Base-by-base conservation (phyloP, 1,140 invertebrate genomes). In the Pseudomyrmex concolor region DNA sequence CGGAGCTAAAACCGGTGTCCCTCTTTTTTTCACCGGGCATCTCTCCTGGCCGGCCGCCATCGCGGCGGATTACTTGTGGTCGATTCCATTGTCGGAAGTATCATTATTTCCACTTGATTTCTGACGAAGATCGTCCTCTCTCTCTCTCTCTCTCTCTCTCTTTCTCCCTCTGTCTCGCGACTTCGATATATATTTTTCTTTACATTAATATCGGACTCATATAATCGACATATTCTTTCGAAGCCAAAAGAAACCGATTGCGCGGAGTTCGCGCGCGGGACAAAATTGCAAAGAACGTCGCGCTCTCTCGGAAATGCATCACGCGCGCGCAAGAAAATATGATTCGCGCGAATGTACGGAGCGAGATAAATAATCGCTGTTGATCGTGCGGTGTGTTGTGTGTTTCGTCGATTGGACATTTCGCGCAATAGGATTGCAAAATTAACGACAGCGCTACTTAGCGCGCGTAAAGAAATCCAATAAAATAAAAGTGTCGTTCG, bases 101-200 rank as follows among this genome's bases (percentile, higher is more conserved):
- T 80, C 76, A 71, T 71, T 80, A 66, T 80, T 80, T 80, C 76
- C 76, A 80, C 76, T 71, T 80, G 66, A 80, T 80, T 80, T 80
- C 76, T 50, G 68, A 74, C 78, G 78, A 82, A 82, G 50, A 73
- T 82, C 48, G 17, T 54, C 34, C 0, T 34, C 34, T 34, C 34
- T 34, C 34, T 34, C 0, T 34, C 34, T 34, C 34, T 34, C 5
- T 34, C 34, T 34, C 70, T 43, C 34, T 13, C n/a, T 81, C 55
- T n/a, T n/a, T 34, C 5, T 34, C 34, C 7, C 70, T 43, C 34
- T 13, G 13, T 81, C 55, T 60, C 9, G 15, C 48, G n/a, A n/a
- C 25, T 34, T 10, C 10, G 19, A 19, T 1, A 59, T 34, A 34
- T 22, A 2, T 7, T 71, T 7, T 71, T 59, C 55, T 70, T 57